A percentile compares a stretch with the other conserved stretches of the same genome.
These are phyloP conservation scores for Drosophila sucinea DNA, from an alignment of 1,140 invertebrate genomes.

Conservation along the genomic window DNA sequence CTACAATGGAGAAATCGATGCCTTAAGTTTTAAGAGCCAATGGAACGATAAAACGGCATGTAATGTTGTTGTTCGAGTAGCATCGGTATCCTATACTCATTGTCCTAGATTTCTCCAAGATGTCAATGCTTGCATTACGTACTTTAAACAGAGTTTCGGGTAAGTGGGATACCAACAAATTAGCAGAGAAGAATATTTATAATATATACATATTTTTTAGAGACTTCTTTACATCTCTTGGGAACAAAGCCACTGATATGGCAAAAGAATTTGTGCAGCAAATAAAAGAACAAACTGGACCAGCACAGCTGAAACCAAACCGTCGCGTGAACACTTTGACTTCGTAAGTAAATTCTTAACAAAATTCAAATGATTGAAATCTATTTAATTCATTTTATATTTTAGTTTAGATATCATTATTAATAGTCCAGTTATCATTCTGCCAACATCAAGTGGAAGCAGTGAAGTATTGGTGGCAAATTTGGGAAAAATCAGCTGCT, in stretches of 20 bases:
- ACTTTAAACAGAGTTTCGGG: conserved; percentile 87
- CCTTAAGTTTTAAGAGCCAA: conserved; percentile 88
- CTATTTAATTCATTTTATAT: conserved; percentile 5
- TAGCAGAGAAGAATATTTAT: too few relatives aligned
- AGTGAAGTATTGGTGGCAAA: conserved; percentile 95
- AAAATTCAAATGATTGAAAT: neutral
- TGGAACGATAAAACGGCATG: conserved; percentile 84
- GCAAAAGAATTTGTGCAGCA: conserved; percentile 94
- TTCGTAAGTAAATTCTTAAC: conserved; percentile 34
- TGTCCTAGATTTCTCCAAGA: conserved; percentile 94
- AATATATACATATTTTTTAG: conserved; percentile 79
- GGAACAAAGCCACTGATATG: conserved; percentile 95
- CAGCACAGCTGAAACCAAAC: conserved; percentile 36
- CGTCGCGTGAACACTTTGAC: conserved; percentile 36
- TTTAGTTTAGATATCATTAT: conserved; percentile 88
- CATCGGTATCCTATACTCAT: conserved; percentile 97
- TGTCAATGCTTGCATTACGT: conserved; percentile 91
- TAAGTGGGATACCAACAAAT: conserved; percentile 33
- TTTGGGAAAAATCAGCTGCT: conserved; percentile 93
- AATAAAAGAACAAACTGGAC: conserved; percentile 78
- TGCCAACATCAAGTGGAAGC: conserved; percentile 91
- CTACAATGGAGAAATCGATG: conserved; percentile 80
- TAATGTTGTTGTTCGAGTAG: conserved; percentile 89
- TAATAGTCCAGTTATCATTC: conserved; percentile 94
- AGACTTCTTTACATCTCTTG: conserved; percentile 92